Conservation (phyloP, 2,888 invertebrate species). For the Drosophila cyrtoloma region DNA sequence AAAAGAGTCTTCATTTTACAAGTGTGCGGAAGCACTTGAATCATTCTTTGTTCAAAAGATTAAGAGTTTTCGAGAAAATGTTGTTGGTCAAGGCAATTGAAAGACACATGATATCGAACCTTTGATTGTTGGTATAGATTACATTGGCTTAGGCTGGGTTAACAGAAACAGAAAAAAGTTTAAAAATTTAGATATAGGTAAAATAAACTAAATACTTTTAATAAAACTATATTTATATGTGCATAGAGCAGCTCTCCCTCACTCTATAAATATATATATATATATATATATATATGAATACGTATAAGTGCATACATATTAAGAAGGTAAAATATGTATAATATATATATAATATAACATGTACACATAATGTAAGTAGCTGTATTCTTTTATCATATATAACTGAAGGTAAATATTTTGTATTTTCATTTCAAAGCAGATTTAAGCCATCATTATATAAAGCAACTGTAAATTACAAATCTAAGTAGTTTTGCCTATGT, state of each 20-base stretch:
- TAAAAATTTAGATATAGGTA: constrained; percentile 43
- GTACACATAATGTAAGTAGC: constrained; percentile 49
- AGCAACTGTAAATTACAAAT: constrained; percentile 15
- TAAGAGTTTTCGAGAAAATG: constrained; percentile 93
- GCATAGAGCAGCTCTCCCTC: constrained; percentile 31
- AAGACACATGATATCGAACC: constrained; percentile 9
- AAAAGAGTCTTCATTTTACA: constrained; percentile 97
- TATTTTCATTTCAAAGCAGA: constrained; percentile 17
- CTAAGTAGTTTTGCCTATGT: constrained; percentile 52
- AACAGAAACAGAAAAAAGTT: constrained; percentile 14
- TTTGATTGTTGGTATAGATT: constrained; percentile 23
- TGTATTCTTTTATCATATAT: constrained; percentile 33
- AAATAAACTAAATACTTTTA: constrained; percentile 41
- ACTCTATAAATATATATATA: constrained; percentile 5
- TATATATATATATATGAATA: constrained; percentile 20
- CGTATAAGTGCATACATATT: neutral
- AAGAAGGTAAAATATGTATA: neutral
- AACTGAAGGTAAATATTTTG: constrained; percentile 28
- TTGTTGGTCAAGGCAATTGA: constrained; percentile 86
- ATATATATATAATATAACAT: constrained; percentile 12
- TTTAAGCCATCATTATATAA: constrained; percentile 29
- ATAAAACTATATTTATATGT: constrained; percentile 28
- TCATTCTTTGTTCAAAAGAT: constrained; percentile 98
- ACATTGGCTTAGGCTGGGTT: constrained; percentile 27
- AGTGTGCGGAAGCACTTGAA: constrained; percentile 97